These are phyloP conservation scores for Thomomys bottae DNA, from an alignment of 2,113 vertebrate genomes.

Conservation along the genomic window DNA sequence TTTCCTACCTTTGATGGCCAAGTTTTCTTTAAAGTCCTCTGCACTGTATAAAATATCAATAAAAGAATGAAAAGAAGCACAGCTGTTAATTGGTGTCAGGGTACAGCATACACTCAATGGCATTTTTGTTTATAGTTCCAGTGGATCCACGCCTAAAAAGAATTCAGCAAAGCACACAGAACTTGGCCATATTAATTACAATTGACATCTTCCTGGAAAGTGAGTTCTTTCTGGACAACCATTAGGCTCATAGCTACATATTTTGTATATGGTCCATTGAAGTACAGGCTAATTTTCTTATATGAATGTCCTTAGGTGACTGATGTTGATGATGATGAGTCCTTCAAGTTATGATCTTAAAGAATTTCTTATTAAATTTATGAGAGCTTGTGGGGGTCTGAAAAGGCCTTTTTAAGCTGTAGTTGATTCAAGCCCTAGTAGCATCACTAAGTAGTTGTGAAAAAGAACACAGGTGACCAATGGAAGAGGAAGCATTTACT, in stretches of 20 bases:
- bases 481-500: not conserved
- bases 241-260: not conserved
- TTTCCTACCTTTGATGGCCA: not conserved
- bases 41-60: too few relatives aligned
- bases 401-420: not conserved
- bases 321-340: not conserved
- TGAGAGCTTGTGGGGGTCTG: not conserved
- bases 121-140: not conserved
- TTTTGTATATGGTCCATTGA: not conserved
- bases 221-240: not conserved
- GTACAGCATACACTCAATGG: not conserved
- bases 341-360: not conserved
- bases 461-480: not conserved
- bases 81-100: not conserved
- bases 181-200: not conserved
- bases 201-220: not conserved
- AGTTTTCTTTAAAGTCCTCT: not conserved
- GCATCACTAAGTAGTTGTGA: not conserved
- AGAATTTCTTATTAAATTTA: not conserved
- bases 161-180: not conserved
- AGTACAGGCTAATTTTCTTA: not conserved
- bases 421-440: not conserved
- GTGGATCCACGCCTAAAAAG: not conserved
- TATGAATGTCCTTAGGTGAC: not conserved
- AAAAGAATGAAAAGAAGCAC: not conserved